These are phyloP conservation scores for Euwallacea similis DNA, from an alignment of 1,140 invertebrate species.

Conservation along the genomic window DNA sequence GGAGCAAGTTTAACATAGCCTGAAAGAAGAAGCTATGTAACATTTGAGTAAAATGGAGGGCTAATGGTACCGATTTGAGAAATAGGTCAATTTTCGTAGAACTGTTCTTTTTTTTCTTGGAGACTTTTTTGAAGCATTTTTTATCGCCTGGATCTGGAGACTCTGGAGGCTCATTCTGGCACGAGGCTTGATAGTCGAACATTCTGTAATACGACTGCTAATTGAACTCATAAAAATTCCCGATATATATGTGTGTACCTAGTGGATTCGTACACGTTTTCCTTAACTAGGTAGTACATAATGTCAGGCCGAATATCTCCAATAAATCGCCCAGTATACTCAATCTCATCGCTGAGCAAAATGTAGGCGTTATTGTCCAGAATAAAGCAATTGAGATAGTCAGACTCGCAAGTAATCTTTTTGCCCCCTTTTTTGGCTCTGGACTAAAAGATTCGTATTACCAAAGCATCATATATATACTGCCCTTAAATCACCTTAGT, in stretches of 20 bases:
- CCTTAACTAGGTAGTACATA: constrained; percentile 74
- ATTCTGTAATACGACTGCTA: constrained; percentile 55
- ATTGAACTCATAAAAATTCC: background rate
- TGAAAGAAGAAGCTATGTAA: background rate
- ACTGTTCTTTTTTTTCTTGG: constrained; percentile 21
- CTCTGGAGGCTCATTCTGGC: constrained; percentile 53
- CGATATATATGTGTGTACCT: constrained; percentile 4
- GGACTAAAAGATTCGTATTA: constrained; percentile 12
- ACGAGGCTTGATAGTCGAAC: constrained; percentile 89
- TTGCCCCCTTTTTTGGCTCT: constrained; percentile 44
- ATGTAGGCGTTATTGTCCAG: constrained; percentile 90
- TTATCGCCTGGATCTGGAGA: constrained; percentile 12
- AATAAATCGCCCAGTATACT: constrained; percentile 78
- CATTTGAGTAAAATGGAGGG: background rate
- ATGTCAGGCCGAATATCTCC: constrained; percentile 78
- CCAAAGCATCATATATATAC: background rate
- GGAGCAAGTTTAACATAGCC: background rate
- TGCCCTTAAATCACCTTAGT: constrained; percentile 42
- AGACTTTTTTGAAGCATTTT: constrained; percentile 24
- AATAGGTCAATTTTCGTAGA: constrained; percentile 7
- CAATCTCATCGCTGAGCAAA: constrained; percentile 70
- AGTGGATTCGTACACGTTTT: constrained; percentile 75
- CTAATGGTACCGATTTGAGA: background rate
- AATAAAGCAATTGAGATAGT: constrained; percentile 78
- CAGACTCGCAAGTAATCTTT: constrained; percentile 67